Base-by-base conservation (phyloP, 2,888 invertebrate species). In the Plagiodera versicolora region DNA sequence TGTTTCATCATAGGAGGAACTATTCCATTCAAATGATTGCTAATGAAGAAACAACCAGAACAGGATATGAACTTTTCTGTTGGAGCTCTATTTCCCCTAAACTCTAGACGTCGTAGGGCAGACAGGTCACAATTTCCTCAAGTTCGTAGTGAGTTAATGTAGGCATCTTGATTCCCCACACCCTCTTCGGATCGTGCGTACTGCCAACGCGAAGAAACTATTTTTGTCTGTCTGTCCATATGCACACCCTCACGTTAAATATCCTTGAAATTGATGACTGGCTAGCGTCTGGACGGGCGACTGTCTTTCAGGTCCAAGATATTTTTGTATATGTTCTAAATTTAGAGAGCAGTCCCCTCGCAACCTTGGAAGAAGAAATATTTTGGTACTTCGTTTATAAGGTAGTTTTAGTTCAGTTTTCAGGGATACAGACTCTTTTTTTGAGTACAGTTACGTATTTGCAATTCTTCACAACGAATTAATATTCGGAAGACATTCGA, bases 211-310 rank as follows among this genome's bases (percentile, higher is more conserved):
- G 1, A 39, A 39, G 39, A 39, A 39, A 39, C 39, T 39, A 39
- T 39, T 39, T 39, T n/a, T 14, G 39, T 39, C n/a, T n/a, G 39
- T 39, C 39, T 39, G 32, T 32, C 32, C 32, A 11, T 11, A 9
- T 32, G 39, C 14, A 39, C 39, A 39, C 39, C 39, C 39, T 39
- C 39, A 39, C 39, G 4, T 14, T 14, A n/a, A n/a, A 39, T 39
- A 39, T 39, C 39, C 39, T 39, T n/a, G 39, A 39, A 39, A 39
- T 39, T 39, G 39, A 39, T 14, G 39, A 39, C 39, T 39, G 39
- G 39, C 39, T 39, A 39, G 39, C 39, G 39, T 39, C 39, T 39
- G 39, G 39, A 39, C 32, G 32, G 32, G 11, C 32, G 32, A 32
- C 39, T 39, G 39, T 39, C 39, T 39, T 24, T 24, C 14, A 14